Evolutionary conservation across 2,113 vertebrate genomes (phyloP), one percentile per base, ranked within the genome.

Genomic region (Xenus cinereus): DNA sequence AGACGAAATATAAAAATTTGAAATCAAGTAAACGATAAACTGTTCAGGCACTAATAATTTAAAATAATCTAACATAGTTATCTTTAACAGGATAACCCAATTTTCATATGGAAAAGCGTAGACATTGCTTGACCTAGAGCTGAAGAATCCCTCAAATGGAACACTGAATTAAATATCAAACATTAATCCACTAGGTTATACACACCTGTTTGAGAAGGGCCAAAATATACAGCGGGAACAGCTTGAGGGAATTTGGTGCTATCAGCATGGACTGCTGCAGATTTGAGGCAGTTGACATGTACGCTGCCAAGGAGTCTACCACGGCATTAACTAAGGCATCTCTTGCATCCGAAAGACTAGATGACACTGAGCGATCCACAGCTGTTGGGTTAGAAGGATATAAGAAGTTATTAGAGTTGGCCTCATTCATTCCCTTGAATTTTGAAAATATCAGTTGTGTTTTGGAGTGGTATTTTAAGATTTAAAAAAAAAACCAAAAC

Each of bases 131-230:
- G 62, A 66, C 12, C 21, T 39, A 32, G 28, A 87, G 71, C 8
- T 28, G 33, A 91, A 75, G 21, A 89, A 72, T 35, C 75, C 27
- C 21, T 75, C 46, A 62, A 74, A 76, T 1, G 5, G 22, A 90
- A 54, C 14, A 67, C 53, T 1, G 13, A 72, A 41, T 57, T 20
- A 30, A 35, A 8, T 26, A 48, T 20, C 14, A 73, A 89, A 72
- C 17, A 56, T 19, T 3, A 64, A 75, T 18, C 17, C 16, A 48
- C 6, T 43, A 41, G 14, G 60, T 68, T 30, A 39, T 23, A 43
- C 78, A 27, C 80, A 99, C 99, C 98, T 99, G 99, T 97, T 99
- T 99, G 90, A 99, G 99, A 57, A 99, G 99, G 45, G 99, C 98
- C 64, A 99, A 98, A 78, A 99, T 97, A 95, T 99, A 99, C 33